A percentile compares a stretch with the other conserved stretches of the same genome.
Evolutionary conservation across 2,888 invertebrate genomes (phyloP).

Genomic region (Euclidia mi): DNA sequence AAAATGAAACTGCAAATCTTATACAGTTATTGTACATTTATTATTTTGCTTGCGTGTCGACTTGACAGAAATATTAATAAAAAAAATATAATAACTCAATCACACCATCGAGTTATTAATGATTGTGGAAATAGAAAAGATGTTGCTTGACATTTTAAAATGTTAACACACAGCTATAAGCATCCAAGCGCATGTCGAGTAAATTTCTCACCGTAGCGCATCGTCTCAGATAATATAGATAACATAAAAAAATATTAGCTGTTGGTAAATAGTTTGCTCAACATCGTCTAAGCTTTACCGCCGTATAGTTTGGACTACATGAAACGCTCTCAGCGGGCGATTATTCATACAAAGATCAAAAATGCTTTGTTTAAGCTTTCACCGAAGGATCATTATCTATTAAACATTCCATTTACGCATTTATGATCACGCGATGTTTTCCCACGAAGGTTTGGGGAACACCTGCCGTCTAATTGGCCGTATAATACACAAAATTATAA

Average conservation of each 20-base stretch:
- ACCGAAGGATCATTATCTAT: conserved; percentile 21
- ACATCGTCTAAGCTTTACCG: conserved; percentile 20
- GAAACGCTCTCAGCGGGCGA: conserved; percentile 10
- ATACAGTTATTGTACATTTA: conserved; percentile 14
- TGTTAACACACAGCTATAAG: background rate
- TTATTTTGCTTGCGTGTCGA: too few relatives aligned
- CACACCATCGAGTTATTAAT: background rate
- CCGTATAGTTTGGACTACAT: conserved; percentile 12
- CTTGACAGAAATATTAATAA: too few relatives aligned
- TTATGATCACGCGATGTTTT: conserved; percentile 20
- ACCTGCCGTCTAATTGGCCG: conserved; percentile 16
- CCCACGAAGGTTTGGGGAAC: conserved; percentile 14
- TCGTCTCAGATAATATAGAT: conserved; percentile 31
- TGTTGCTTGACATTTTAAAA: conserved; percentile 8
- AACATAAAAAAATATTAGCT: conserved; percentile 29
- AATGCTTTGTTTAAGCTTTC: conserved; percentile 22
- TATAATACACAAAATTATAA: conserved; percentile 11
- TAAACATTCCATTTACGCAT: conserved; percentile 21
- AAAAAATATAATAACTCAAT: conserved; percentile 2
- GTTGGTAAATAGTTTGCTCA: conserved; percentile 28
- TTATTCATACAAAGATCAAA: conserved; percentile 8
- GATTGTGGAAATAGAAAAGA: conserved; percentile 1
- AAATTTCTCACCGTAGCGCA: conserved; percentile 18
- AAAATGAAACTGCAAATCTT: conserved; percentile 25
- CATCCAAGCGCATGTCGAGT: background rate